Evolutionary conservation across 2,888 invertebrate genomes (phyloP), one percentile per base, ranked within the genome.

Genomic region (Incurvaria masculella): DNA sequence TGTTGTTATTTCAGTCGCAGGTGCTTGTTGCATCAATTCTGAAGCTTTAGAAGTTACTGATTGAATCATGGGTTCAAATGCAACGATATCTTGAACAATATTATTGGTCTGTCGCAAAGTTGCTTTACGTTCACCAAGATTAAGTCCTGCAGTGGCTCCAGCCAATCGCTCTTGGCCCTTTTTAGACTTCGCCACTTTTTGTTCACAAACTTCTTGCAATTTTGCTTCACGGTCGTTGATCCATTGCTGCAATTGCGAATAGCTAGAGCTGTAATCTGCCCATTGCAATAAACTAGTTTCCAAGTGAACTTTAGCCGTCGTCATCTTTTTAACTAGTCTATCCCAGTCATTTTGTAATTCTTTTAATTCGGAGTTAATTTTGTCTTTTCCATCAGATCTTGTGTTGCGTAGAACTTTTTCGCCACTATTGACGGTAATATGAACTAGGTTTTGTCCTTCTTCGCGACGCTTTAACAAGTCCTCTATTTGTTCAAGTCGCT

Each of bases 31-130:
- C 72, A 91, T 90, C 57, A 96, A 79, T 72, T 94, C 94, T 58
- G 92, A 93, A 53, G 95, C 96, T 78, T 96, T 97, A 46, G 89
- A 91, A 48, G 93, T 88, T 39, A 96, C 94, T 41, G 95, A 95
- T 68, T 95, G 94, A 59, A 97, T 94, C 92, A 97, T 95, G 45
- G 96, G 96, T 68, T 97, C 95, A 72, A 96, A 94, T 46, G 95
- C 93, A 56, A 94, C 93, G 63, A 97, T 96, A 72, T 97, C 97
- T 75, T 96, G 95, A 41, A 96, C 94, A 63, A 96, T 92, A 68
- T 92, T 94, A 73, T 94, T 93, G 49, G 94, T 94, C 74, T 93
- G 91, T 56, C 94, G 83, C 42, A 95, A 81, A 60, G 89, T 91
- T 5, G 94, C 94, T 70, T 93, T 94, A 48, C 93, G 82, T 66